Conservation (phyloP, 2,888 invertebrate species). For the Napeogenes inachia region DNA sequence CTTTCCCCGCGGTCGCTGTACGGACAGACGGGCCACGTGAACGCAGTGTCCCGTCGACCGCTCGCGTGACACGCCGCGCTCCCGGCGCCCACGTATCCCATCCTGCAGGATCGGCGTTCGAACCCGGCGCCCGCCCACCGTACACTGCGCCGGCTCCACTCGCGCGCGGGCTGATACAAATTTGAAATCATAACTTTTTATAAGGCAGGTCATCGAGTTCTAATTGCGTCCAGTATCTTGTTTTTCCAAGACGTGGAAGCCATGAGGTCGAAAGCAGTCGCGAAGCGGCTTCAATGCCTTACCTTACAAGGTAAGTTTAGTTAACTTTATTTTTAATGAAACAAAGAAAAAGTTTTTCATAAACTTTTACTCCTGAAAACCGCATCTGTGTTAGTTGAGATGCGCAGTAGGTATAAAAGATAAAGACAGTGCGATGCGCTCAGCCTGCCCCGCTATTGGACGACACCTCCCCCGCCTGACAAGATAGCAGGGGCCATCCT, state of each 20-base stretch:
- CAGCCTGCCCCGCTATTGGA: slow-evolving; percentile 58
- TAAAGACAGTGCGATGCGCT: slow-evolving; percentile 70
- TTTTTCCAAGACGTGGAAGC: slow-evolving; percentile 52
- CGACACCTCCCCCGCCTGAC: slow-evolving; percentile 72
- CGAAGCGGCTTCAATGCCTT: slow-evolving; percentile 81
- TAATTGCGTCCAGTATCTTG: slow-evolving; percentile 55
- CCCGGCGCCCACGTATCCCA: slow-evolving; percentile 46
- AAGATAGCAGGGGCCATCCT: slow-evolving; percentile 75
- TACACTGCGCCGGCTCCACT: slow-evolving; percentile 51
- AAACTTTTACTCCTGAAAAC: not conserved
- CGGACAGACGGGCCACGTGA: slow-evolving; percentile 55
- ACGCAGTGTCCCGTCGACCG: slow-evolving; percentile 75
- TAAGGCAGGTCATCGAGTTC: slow-evolving; percentile 56
- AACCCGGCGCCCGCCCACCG: slow-evolving; percentile 59
- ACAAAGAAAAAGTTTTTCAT: slow-evolving; percentile 1
- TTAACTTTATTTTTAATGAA: slow-evolving; percentile 9
- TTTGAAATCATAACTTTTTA: slow-evolving; percentile 50
- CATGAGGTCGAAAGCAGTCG: slow-evolving; percentile 86
- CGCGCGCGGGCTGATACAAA: slow-evolving; percentile 47
- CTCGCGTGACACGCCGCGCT: slow-evolving; percentile 72
- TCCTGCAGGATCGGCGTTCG: slow-evolving; percentile 53
- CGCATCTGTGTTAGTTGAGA: slow-evolving; percentile 35
- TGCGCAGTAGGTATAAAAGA: slow-evolving; percentile 65
- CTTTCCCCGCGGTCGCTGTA: slow-evolving; percentile 69
- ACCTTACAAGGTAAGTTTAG: slow-evolving; percentile 81